phyloP scores from a whole-genome alignment of 2,797 vertebrate species.

The Hirundo rustica region DNA sequence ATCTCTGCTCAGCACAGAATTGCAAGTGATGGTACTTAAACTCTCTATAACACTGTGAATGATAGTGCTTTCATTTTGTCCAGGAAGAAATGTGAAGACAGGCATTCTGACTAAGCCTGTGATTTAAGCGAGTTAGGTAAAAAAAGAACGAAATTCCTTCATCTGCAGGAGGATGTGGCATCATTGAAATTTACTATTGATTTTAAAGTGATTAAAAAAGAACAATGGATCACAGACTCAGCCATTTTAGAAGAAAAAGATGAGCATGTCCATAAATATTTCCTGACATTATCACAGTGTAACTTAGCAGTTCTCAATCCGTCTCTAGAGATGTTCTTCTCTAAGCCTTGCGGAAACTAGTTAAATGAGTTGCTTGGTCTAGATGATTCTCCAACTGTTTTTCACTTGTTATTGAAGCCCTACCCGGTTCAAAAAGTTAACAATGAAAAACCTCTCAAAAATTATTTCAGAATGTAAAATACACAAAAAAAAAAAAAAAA shows the following conservation, averaged over 20 bases:
- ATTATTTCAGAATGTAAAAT: background rate
- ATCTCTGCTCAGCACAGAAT: slow-evolving; percentile 54
- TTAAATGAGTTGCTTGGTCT: background rate
- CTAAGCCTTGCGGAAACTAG: background rate
- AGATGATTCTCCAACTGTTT: background rate
- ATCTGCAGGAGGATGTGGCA: background rate
- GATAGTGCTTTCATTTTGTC: slow-evolving; percentile 17
- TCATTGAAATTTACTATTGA: background rate
- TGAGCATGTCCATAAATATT: background rate
- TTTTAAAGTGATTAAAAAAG: slow-evolving; percentile 24
- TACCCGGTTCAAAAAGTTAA: background rate
- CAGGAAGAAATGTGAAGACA: background rate
- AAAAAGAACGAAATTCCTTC: background rate
- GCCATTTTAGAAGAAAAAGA: background rate
- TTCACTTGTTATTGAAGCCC: background rate
- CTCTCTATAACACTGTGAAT: slow-evolving; percentile 1
- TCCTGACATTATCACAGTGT: background rate
- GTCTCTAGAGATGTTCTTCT: background rate
- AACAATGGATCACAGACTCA: background rate
- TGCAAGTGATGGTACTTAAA: slow-evolving; percentile 50
- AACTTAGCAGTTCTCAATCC: background rate
- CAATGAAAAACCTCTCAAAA: background rate
- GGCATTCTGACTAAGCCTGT: background rate
- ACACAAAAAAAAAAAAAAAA: background rate
- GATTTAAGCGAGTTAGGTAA: background rate